Percentiles rank a stretch among this genome's conserved stretches.
phyloP scores from a whole-genome alignment of 2,797 vertebrate genomes.

The Thripadectes ignobilis region DNA sequence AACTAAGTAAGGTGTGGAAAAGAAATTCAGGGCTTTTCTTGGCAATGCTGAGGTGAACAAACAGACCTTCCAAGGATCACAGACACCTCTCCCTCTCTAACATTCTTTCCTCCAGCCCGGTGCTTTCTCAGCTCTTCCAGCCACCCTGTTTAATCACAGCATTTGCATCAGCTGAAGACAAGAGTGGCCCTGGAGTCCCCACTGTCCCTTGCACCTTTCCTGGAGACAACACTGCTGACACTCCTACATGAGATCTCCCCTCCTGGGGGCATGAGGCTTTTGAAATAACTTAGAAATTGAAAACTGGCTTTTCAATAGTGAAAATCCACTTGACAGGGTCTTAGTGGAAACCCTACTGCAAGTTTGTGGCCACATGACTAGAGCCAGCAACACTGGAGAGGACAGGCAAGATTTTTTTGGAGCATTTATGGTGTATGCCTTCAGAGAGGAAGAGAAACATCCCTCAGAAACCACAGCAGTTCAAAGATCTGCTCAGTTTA shows the following conservation, averaged over 20 bases:
- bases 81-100: neutral
- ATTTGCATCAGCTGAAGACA: neutral
- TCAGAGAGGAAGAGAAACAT: constrained; percentile 29
- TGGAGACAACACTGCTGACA: neutral
- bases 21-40: neutral
- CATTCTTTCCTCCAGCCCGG: neutral
- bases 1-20: neutral
- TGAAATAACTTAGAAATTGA: neutral
- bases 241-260: neutral
- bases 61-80: neutral
- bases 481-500: neutral
- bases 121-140: neutral
- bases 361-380: neutral
- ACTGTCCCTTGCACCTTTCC: neutral
- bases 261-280: neutral
- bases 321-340: neutral
- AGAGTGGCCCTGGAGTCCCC: neutral
- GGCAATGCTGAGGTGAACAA: neutral
- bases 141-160: neutral
- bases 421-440: neutral
- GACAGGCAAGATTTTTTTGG: neutral
- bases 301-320: neutral
- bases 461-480: constrained; percentile 8
- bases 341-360: neutral
- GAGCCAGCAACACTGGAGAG: neutral